Conservation (phyloP, 2,888 invertebrate species). For the Scrobipalpa atriplicella region DNA sequence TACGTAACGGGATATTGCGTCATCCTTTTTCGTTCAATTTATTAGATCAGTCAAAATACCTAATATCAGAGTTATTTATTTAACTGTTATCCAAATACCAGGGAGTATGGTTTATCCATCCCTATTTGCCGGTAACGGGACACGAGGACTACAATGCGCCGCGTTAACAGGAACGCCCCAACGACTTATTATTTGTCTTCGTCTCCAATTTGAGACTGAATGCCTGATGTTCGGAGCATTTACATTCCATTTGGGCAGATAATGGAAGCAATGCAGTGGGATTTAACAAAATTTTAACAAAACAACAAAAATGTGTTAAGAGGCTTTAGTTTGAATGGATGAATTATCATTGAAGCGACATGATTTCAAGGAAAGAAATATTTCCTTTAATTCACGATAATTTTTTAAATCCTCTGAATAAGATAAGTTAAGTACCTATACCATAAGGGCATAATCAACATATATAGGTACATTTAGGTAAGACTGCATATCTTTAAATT, state of each 20-base stretch:
- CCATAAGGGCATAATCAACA: too few relatives aligned
- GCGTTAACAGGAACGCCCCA: slow-evolving; percentile 10
- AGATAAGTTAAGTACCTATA: too few relatives aligned
- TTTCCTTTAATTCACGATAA: too few relatives aligned
- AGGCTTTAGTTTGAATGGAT: background rate
- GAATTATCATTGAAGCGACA: background rate
- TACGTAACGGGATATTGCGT: too few relatives aligned
- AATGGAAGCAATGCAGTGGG: slow-evolving; percentile 8
- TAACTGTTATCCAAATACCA: background rate
- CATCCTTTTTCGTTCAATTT: too few relatives aligned
- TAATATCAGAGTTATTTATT: too few relatives aligned
- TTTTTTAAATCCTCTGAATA: too few relatives aligned
- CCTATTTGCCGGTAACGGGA: background rate
- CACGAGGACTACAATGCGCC: slow-evolving; percentile 15
- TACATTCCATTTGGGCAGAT: slow-evolving; percentile 11
- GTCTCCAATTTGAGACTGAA: slow-evolving; percentile 32
- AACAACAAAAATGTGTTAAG: background rate
- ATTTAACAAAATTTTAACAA: slow-evolving; percentile 10
- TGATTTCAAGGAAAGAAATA: background rate
- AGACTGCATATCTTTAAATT: too few relatives aligned
- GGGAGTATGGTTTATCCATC: background rate
- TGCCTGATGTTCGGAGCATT: slow-evolving; percentile 31
- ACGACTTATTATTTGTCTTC: slow-evolving; percentile 26
- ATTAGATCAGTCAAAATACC: too few relatives aligned
- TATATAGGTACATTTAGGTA: too few relatives aligned